phyloP scores from a whole-genome alignment of 2,888 invertebrate species.

The Globia sparganii region DNA sequence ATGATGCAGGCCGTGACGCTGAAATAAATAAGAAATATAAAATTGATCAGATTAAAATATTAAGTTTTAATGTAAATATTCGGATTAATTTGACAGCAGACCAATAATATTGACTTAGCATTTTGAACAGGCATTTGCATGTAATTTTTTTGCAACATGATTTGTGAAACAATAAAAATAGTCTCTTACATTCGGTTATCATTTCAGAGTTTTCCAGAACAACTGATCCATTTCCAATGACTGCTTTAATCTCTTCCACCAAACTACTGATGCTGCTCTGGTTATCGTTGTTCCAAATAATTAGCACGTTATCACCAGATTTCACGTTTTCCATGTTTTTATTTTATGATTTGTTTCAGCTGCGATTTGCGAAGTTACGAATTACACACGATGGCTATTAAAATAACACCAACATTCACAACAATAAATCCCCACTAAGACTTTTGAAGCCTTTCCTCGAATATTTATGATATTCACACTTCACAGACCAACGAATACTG shows the following conservation, averaged over 20 bases:
- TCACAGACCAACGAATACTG: slow-evolving; percentile 22
- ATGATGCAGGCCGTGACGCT: slow-evolving; percentile 91
- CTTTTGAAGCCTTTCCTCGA: not conserved
- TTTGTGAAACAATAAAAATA: not conserved
- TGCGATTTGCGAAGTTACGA: slow-evolving; percentile 7
- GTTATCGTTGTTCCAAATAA: slow-evolving; percentile 90
- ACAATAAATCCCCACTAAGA: not conserved
- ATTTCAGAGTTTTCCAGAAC: slow-evolving; percentile 91
- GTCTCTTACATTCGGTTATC: slow-evolving; percentile 90
- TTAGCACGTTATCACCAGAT: slow-evolving; percentile 86
- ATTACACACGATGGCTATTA: not conserved
- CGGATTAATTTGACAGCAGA: not conserved
- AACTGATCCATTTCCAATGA: slow-evolving; percentile 86
- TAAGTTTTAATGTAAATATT: not conserved
- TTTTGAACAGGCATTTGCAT: not conserved
- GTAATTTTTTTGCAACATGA: not conserved
- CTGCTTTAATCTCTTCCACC: slow-evolving; percentile 86
- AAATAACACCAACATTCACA: not conserved
- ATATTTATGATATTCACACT: slow-evolving; percentile 17
- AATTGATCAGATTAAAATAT: not conserved
- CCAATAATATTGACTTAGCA: slow-evolving; percentile 1
- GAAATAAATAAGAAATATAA: not conserved
- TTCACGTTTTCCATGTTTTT: slow-evolving; percentile 80
- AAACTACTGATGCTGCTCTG: slow-evolving; percentile 88
- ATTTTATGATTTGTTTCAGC: slow-evolving; percentile 29